Conservation (phyloP, 2,888 invertebrate species). For the Limnephilus rhombicus region DNA sequence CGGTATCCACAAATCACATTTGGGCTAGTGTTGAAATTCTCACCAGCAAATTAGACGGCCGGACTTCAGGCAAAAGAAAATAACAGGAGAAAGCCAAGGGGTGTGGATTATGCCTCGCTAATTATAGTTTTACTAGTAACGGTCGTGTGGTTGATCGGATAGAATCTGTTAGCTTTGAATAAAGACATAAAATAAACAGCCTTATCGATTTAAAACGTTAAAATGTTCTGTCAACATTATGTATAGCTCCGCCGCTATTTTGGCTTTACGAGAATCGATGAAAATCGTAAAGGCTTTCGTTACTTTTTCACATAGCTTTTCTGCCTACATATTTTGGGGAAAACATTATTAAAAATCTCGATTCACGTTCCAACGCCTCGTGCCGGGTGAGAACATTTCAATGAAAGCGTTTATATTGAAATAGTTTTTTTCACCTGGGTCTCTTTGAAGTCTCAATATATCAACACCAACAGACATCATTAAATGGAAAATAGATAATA, state of each 20-base stretch:
- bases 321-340: not conserved
- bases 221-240: not conserved
- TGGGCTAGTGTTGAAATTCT: slow-evolving; percentile 15
- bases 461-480: not conserved
- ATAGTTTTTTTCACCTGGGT: slow-evolving; percentile 27
- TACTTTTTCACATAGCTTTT: not conserved
- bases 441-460: not conserved
- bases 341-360: slow-evolving; percentile 33
- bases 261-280: not conserved
- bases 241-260: not conserved
- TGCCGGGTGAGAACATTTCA: slow-evolving; percentile 22
- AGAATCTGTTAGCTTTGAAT: not conserved
- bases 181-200: not conserved
- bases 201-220: not conserved
- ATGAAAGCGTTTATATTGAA: slow-evolving; percentile 36
- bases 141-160: not conserved
- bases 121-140: not conserved
- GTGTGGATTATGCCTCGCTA: not conserved
- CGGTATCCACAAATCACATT: slow-evolving; percentile 21
- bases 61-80: not conserved
- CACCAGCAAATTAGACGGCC: not conserved
- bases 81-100: not conserved
- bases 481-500: not conserved
- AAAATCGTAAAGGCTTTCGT: not conserved
- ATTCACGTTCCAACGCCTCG: not conserved